Conservation (phyloP, 2,113 vertebrate species). For the Empidonax alnorum region DNA sequence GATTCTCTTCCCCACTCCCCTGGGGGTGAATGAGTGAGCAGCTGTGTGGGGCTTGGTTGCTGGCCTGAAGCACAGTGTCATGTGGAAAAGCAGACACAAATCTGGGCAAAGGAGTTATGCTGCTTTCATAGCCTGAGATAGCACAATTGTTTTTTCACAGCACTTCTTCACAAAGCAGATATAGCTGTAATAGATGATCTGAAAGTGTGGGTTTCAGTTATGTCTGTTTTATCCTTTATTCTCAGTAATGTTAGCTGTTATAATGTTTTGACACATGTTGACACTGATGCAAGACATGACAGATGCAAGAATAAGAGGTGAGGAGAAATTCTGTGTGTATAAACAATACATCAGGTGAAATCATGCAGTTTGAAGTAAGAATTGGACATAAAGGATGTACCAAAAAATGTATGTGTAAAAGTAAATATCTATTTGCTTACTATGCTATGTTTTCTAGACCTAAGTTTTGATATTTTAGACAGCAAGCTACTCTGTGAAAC, state of each 20-base stretch:
- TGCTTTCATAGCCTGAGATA: background rate
- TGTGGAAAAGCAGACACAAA: background rate
- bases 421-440: background rate
- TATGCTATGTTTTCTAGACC: background rate
- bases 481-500: background rate
- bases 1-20: background rate
- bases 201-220: background rate
- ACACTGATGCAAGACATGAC: background rate
- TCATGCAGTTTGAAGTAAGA: background rate
- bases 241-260: background rate
- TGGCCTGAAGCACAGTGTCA: background rate
- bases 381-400: background rate
- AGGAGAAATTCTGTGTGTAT: background rate
- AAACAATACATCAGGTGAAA: background rate
- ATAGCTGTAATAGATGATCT: fast-evolving
- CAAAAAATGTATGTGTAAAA: background rate
- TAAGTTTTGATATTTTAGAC: background rate
- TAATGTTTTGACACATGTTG: background rate
- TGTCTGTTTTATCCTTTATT: background rate
- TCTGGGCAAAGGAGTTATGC: background rate
- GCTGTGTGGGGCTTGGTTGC: background rate
- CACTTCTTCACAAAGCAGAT: background rate
- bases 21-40: background rate
- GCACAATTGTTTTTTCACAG: background rate
- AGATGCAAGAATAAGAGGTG: background rate